Percentiles rank a stretch among this genome's conserved stretches.
Evolutionary conservation across 1,140 invertebrate genomes (phyloP).

Genomic region (Drosophila auraria): DNA sequence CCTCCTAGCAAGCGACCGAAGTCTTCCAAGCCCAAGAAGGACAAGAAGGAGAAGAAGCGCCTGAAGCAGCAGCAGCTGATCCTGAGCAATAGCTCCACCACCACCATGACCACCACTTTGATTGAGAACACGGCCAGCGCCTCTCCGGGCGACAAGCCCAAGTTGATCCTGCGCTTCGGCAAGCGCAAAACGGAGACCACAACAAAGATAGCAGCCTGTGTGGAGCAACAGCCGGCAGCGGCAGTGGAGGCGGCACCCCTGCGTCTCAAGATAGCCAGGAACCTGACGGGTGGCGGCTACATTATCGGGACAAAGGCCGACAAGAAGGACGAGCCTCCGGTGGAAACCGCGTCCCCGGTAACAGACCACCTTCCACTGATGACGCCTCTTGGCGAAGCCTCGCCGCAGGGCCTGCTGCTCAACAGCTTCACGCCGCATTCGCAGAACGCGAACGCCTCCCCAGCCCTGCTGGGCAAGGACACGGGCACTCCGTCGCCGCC

Average conservation of each 20-base stretch:
- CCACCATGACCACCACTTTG: slow-evolving; percentile 77
- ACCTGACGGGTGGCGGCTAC: slow-evolving; percentile 89
- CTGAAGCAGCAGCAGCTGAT: slow-evolving; percentile 81
- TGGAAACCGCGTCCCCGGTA: slow-evolving; percentile 41
- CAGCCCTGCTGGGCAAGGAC: slow-evolving; percentile 70
- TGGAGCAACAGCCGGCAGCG: slow-evolving; percentile 17
- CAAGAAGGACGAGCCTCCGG: slow-evolving; percentile 36
- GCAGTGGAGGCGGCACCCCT: slow-evolving; percentile 88
- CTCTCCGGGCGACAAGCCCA: slow-evolving; percentile 86
- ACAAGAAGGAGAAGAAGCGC: slow-evolving; percentile 89
- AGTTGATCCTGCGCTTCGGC: slow-evolving; percentile 89
- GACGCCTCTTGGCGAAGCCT: slow-evolving; percentile 38
- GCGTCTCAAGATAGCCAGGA: slow-evolving; percentile 92
- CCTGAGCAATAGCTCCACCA: slow-evolving; percentile 26
- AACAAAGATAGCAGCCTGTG: slow-evolving; percentile 52
- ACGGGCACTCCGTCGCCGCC: slow-evolving; percentile 76
- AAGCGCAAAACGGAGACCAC: slow-evolving; percentile 82
- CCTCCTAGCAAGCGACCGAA: slow-evolving; percentile 85
- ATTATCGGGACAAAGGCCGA: slow-evolving; percentile 86
- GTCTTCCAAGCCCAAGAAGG: slow-evolving; percentile 86
- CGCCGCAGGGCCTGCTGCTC: slow-evolving; percentile 43
- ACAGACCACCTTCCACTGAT: slow-evolving; percentile 51
- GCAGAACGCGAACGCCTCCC: slow-evolving; percentile 74
- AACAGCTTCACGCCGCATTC: slow-evolving; percentile 74
- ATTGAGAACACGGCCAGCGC: slow-evolving; percentile 85